phyloP scores from a whole-genome alignment of 2,113 vertebrate genomes.

The Heteronetta atricapilla region DNA sequence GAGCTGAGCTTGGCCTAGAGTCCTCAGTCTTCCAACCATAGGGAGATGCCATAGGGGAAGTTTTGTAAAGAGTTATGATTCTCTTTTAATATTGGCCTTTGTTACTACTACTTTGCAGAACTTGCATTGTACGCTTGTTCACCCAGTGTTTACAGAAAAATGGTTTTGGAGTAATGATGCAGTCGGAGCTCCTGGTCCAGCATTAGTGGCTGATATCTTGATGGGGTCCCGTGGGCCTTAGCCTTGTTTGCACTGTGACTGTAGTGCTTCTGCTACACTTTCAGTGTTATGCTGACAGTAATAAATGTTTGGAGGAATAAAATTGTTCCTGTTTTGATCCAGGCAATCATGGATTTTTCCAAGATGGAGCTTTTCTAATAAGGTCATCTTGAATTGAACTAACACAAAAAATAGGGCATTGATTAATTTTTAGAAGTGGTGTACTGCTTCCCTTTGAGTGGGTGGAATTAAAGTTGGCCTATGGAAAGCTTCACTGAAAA shows the following conservation, averaged over 20 bases:
- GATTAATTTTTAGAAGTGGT: background rate
- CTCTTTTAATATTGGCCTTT: background rate
- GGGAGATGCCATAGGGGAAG: background rate
- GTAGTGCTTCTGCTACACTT: background rate
- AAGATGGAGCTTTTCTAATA: background rate
- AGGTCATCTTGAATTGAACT: background rate
- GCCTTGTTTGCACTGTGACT: background rate
- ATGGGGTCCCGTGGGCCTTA: background rate
- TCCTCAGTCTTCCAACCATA: background rate
- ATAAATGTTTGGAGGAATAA: background rate
- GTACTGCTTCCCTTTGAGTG: background rate
- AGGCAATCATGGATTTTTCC: background rate
- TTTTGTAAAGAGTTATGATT: background rate
- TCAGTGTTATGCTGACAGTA: background rate
- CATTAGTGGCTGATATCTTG: accelerated
- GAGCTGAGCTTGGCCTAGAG: background rate
- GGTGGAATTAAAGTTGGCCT: background rate
- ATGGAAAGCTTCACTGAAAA: background rate
- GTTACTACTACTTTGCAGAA: background rate
- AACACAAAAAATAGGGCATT: background rate
- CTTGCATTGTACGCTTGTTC: background rate
- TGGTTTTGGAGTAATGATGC: background rate
- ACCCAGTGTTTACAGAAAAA: background rate
- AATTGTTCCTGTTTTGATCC: background rate
- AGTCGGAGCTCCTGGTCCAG: background rate